Evolutionary conservation across 2,797 vertebrate genomes (phyloP), one percentile per base, ranked within the genome.

Genomic region (Chanos chanos): DNA sequence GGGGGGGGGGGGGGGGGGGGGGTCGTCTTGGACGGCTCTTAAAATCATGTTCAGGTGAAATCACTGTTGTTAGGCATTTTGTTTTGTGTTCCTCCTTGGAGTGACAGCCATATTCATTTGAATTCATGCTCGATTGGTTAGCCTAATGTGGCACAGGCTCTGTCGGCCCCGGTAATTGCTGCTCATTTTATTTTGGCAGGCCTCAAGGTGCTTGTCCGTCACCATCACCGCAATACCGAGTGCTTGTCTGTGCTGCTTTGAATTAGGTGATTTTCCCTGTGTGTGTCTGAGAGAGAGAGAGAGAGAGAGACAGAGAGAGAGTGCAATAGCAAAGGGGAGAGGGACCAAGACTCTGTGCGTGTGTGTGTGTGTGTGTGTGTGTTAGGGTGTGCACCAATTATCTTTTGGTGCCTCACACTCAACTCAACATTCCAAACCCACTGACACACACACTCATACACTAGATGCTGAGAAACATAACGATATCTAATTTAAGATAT

Each of bases 141-240:
- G 53, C 47, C 62, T 77, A 77, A 74, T 77, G 71, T 71, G 39
- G 53, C 68, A 61, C 66, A 64, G 66, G 59, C 66, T 69, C 60
- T 56, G 37, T 50, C 63, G 64, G 61, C 67, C 57, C 58, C 62
- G 39, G 55, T 73, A 70, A 76, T 73, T 61, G 71, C 27, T 1
- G 49, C 61, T 73, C 71, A 71, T 77, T 74, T 77, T 63, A 71
- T 63, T 62, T 71, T 74, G 65, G 68, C 62, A 65, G 71, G 63
- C 58, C 57, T 49, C 33, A 28, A 72, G 70, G 68, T 68, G 43
- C 47, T 60, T 67, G 71, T 74, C 71, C 59, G 47, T 76, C 64
- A 72, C 57, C 63, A 44, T 54, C 51, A 52, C 33, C 18, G 53
- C 33, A 52, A 40, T 22, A 55, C 51, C 31, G 31, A n/a, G 10